Evolutionary conservation across 2,113 vertebrate species (phyloP).

Genomic region (Poeciliopsis retropinna): DNA sequence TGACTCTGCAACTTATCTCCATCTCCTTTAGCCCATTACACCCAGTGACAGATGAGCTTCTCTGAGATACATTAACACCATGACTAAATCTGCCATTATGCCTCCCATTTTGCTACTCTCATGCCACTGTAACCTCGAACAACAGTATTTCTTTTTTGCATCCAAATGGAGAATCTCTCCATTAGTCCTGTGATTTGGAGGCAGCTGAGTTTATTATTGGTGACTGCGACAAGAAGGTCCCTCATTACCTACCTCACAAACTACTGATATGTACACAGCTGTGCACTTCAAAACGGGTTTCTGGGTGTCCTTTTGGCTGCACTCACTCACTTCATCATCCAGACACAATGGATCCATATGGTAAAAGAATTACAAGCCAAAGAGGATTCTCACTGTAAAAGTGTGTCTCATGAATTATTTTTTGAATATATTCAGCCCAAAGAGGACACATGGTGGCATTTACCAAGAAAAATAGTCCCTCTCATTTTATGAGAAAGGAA

Average conservation of each 20-base stretch:
- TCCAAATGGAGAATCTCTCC: slow-evolving; percentile 52
- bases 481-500: slow-evolving; percentile 6
- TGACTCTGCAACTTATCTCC: slow-evolving; percentile 59
- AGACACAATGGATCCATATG: slow-evolving; percentile 51
- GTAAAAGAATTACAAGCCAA: slow-evolving; percentile 43
- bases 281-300: slow-evolving; percentile 46
- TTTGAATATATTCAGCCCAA: slow-evolving; percentile 49
- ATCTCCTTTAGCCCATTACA: slow-evolving; percentile 61
- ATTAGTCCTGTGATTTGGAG: slow-evolving; percentile 59
- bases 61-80: slow-evolving; percentile 60
- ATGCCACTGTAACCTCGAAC: slow-evolving; percentile 16
- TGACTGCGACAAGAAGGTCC: slow-evolving; percentile 58
- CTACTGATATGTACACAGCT: slow-evolving; percentile 43
- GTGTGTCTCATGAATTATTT: slow-evolving; percentile 64
- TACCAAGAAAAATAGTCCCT: slow-evolving; percentile 36
- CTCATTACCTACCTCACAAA: slow-evolving; percentile 61
- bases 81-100: slow-evolving; percentile 52
- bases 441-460: slow-evolving; percentile 52
- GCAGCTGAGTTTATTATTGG: slow-evolving; percentile 63
- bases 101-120: slow-evolving; percentile 30
- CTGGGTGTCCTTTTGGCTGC: slow-evolving; percentile 45
- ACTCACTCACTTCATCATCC: slow-evolving; percentile 55
- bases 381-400: slow-evolving; percentile 27
- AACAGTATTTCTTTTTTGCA: slow-evolving; percentile 34
- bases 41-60: slow-evolving; percentile 54